Percentiles rank a stretch among this genome's conserved stretches.
Conservation (phyloP, 2,888 invertebrate genomes). For the Iphiclides podalirius region DNA sequence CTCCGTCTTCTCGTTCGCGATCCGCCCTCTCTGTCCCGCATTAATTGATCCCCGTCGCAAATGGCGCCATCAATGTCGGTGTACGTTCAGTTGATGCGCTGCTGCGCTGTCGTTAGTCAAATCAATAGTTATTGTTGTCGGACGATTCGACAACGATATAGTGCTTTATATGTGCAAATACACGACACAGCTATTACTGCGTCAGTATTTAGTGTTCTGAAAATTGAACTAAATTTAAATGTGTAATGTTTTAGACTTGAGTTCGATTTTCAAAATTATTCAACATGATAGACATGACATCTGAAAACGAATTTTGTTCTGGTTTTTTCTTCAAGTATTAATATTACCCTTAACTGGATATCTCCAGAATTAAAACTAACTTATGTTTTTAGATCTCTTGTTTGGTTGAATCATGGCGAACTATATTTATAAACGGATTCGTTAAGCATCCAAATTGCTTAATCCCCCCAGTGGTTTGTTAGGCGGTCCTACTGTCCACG, state of each 20-base stretch:
- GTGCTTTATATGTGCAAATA: background rate
- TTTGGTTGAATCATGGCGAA: no score
- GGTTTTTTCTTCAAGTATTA: no score
- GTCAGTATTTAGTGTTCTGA: background rate
- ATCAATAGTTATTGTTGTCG: conserved; percentile 59
- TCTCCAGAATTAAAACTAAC: no score
- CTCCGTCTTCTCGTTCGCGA: conserved; percentile 38
- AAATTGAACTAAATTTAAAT: background rate
- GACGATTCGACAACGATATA: conserved; percentile 9
- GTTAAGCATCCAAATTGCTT: conserved; percentile 17
- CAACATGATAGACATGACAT: no score
- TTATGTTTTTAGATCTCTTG: no score
- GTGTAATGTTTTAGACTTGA: no score
- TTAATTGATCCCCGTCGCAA: conserved; percentile 72
- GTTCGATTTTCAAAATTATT: no score
- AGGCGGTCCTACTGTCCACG: conserved; percentile 20
- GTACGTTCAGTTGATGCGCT: conserved; percentile 63
- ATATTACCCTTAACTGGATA: no score
- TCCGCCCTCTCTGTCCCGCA: conserved; percentile 48
- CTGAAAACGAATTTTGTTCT: no score
- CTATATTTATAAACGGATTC: no score
- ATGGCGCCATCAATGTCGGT: conserved; percentile 71
- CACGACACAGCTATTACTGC: background rate
- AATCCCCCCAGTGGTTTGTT: conserved; percentile 11
- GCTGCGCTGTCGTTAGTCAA: conserved; percentile 56